Percentiles rank a stretch among this genome's conserved stretches.
These are phyloP conservation scores for Lepidurus couesii DNA, from an alignment of 1,140 invertebrate species.

Conservation along the genomic window DNA sequence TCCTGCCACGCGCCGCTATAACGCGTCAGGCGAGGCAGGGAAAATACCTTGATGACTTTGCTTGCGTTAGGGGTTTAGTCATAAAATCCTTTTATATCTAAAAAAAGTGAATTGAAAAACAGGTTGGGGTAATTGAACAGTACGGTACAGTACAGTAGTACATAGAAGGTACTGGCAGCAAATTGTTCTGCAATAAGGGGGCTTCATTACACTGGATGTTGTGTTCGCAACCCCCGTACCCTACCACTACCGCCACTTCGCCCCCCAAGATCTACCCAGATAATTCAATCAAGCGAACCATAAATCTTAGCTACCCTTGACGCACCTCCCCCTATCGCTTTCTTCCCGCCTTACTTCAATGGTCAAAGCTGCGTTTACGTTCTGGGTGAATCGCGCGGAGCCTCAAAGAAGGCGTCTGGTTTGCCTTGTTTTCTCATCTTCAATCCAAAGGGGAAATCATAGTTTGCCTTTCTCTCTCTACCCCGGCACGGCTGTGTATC, in stretches of 20 bases:
- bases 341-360: background rate
- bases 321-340: background rate
- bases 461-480: background rate
- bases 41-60: background rate
- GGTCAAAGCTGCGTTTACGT: conserved; percentile 13
- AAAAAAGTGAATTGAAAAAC: background rate
- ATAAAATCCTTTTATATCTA: no score
- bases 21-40: background rate
- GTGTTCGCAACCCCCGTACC: background rate
- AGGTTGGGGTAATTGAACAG: no score
- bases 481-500: background rate
- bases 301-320: conserved; percentile 22
- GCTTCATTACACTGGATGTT: background rate
- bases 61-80: background rate
- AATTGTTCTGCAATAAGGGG: conserved; percentile 1
- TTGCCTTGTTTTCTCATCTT: conserved; percentile 4
- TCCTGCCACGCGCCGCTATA: background rate
- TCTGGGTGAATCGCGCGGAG: background rate
- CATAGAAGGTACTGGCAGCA: background rate
- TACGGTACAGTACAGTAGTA: background rate
- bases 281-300: conserved; percentile 19
- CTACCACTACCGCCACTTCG: background rate
- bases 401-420: background rate
- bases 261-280: background rate
- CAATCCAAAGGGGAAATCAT: conserved; percentile 22